phyloP scores from a whole-genome alignment of 1,140 invertebrate species.

The Samia ricini region DNA sequence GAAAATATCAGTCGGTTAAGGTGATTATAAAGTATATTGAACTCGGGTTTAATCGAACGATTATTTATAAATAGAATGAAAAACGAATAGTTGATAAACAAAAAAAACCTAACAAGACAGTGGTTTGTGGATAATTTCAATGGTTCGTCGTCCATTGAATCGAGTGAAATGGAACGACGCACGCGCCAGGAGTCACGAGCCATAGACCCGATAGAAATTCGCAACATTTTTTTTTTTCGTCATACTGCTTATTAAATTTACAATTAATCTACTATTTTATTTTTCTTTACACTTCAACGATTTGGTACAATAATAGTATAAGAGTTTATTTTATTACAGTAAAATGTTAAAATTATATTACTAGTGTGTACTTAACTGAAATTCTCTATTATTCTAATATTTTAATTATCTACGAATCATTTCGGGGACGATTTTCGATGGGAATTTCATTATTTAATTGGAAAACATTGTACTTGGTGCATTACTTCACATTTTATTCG shows the following conservation, averaged over 20 bases:
- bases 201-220: conserved; percentile 34
- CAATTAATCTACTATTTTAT: background rate
- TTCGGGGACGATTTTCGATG: too few species aligned
- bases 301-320: too few species aligned
- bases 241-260: too few species aligned
- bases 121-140: conserved; percentile 55
- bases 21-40: conserved; percentile 43
- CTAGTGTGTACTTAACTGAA: too few species aligned
- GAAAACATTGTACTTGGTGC: too few species aligned
- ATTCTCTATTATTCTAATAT: too few species aligned
- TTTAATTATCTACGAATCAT: too few species aligned
- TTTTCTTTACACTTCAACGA: background rate
- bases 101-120: conserved; percentile 58
- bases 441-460: too few species aligned
- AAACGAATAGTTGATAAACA: conserved; percentile 43
- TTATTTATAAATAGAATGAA: conserved; percentile 39
- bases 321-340: too few species aligned
- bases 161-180: conserved; percentile 55
- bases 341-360: too few species aligned
- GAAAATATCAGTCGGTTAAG: conserved; percentile 34
- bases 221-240: conserved; percentile 46
- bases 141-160: conserved; percentile 54
- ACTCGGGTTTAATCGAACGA: conserved; percentile 44
- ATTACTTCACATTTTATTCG: too few species aligned
- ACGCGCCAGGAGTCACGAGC: conserved; percentile 53